Evolutionary conservation across 2,888 invertebrate genomes (phyloP).

Genomic region (Dasypogon diadema): DNA sequence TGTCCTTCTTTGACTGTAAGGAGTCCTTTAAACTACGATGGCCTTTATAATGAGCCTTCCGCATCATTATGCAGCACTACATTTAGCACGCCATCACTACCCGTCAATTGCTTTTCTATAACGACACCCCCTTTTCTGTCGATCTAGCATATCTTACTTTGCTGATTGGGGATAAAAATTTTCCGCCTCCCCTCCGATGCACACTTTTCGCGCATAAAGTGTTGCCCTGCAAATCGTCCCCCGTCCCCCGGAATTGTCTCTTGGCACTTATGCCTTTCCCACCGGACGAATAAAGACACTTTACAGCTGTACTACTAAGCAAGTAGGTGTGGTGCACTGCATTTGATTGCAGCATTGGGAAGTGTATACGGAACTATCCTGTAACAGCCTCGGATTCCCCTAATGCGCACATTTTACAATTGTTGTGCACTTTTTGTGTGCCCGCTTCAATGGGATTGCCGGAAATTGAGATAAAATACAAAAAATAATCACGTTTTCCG

Average conservation of each 20-base stretch:
- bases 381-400: constrained; percentile 20
- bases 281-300: constrained; percentile 1
- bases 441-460: constrained; percentile 20
- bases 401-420: constrained; percentile 20
- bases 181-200: neutral
- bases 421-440: constrained; percentile 36
- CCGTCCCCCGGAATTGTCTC: constrained; percentile 16
- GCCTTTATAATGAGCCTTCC: neutral
- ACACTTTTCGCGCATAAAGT: neutral
- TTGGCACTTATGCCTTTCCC: constrained; percentile 12
- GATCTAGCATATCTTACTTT: constrained; percentile 42
- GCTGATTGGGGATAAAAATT: constrained; percentile 44
- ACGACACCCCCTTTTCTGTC: constrained; percentile 16
- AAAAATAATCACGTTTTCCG: constrained; percentile 25
- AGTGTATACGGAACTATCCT: constrained; percentile 3
- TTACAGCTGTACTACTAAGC: neutral
- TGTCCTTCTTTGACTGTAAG: constrained; percentile 15
- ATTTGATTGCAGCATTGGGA: constrained; percentile 35
- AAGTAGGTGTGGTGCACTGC: constrained; percentile 21
- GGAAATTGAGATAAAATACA: constrained; percentile 20
- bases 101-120: constrained; percentile 14
- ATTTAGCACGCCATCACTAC: neutral
- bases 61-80: constrained; percentile 27
- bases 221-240: constrained; percentile 11
- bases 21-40: neutral